A percentile compares a stretch with the other conserved stretches of the same genome.
These are phyloP conservation scores for Amorpha juglandis DNA, from an alignment of 2,888 invertebrate genomes.

Conservation along the genomic window DNA sequence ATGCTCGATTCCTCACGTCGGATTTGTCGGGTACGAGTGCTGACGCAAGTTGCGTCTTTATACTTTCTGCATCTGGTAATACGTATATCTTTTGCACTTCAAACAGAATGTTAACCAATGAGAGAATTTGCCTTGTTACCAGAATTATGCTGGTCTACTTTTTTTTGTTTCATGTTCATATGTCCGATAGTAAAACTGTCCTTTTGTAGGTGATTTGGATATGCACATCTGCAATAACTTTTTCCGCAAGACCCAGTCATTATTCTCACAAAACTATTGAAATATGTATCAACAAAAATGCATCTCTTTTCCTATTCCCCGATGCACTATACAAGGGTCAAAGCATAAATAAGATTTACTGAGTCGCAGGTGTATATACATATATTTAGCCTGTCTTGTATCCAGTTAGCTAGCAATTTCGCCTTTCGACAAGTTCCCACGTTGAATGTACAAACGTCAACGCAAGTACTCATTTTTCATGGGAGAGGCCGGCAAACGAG, in stretches of 20 bases:
- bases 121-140: too few relatives aligned
- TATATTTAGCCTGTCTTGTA: neutral
- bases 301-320: neutral
- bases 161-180: too few relatives aligned
- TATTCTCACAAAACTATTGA: neutral
- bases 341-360: neutral
- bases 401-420: slow-evolving; percentile 6
- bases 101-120: too few relatives aligned
- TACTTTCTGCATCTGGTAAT: too few relatives aligned
- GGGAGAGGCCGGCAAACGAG: too few relatives aligned
- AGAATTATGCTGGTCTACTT: too few relatives aligned
- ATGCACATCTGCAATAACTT: too few relatives aligned
- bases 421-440: neutral
- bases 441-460: neutral
- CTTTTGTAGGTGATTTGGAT: too few relatives aligned
- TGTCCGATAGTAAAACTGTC: too few relatives aligned
- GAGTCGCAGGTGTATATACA: neutral
- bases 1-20: slow-evolving; percentile 38
- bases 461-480: neutral
- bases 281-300: neutral
- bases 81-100: too few relatives aligned
- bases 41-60: neutral
- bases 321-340: neutral
- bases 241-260: too few relatives aligned
- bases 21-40: slow-evolving; percentile 12